Conservation (phyloP, 1,140 invertebrate genomes). For the Physella acuta region DNA sequence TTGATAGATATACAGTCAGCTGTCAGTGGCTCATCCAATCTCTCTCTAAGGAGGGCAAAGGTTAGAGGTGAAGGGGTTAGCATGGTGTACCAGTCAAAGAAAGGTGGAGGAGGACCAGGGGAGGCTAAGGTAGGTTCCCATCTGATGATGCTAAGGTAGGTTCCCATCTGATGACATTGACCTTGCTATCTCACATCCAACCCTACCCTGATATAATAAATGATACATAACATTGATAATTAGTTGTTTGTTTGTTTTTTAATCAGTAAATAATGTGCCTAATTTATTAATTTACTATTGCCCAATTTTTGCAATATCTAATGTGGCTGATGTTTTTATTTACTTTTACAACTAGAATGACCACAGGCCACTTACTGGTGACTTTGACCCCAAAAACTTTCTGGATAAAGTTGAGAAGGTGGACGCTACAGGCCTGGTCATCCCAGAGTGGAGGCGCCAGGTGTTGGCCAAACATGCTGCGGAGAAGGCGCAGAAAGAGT, state of each 20-base stretch:
- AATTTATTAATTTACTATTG: no score
- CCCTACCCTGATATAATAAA: no score
- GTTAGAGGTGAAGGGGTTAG: slow-evolving; percentile 20
- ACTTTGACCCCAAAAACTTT: slow-evolving; percentile 43
- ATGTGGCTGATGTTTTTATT: slow-evolving; percentile 7
- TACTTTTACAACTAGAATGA: not conserved
- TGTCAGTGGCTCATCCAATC: slow-evolving; percentile 20
- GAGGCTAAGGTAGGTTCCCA: slow-evolving; percentile 14
- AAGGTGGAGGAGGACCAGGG: not conserved
- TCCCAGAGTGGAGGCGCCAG: slow-evolving; percentile 91
- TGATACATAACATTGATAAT: no score
- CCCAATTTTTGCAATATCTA: no score
- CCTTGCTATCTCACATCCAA: no score
- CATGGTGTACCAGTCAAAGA: slow-evolving; percentile 22
- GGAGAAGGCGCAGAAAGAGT: slow-evolving; percentile 84
- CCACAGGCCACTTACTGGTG: slow-evolving; percentile 20
- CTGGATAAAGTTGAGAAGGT: slow-evolving; percentile 79
- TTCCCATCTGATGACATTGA: no score
- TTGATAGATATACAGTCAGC: slow-evolving; percentile 24
- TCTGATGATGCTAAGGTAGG: no score
- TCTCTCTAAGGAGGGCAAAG: slow-evolving; percentile 20
- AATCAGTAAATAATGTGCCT: no score
- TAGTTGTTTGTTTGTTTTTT: no score
- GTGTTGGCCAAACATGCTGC: slow-evolving; percentile 91
- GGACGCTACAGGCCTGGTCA: slow-evolving; percentile 82